Percentiles rank a stretch among this genome's conserved stretches.
Conservation (phyloP, 1,140 invertebrate genomes). For the Macrostomum lignano region DNA sequence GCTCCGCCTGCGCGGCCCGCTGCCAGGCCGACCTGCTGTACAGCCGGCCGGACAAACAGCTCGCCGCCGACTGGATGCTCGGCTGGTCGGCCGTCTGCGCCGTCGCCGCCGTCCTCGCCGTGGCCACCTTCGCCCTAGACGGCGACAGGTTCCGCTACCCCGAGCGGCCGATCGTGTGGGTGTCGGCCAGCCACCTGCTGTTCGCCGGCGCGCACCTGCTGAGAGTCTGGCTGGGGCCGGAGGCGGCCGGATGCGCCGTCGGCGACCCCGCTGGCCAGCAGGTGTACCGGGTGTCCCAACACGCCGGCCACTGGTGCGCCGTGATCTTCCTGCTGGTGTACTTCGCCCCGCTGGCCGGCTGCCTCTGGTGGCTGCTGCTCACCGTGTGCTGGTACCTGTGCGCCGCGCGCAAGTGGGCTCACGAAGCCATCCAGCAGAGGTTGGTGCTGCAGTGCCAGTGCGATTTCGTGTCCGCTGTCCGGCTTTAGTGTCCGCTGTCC, state of each 20-base stretch:
- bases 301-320: constrained; percentile 53
- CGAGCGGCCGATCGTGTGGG: constrained; percentile 78
- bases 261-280: too few species aligned
- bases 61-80: constrained; percentile 27
- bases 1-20: constrained; percentile 8
- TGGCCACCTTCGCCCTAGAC: constrained; percentile 30
- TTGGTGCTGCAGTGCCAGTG: too few species aligned
- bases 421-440: constrained; percentile 74
- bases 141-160: constrained; percentile 71
- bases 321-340: constrained; percentile 87
- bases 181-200: constrained; percentile 78
- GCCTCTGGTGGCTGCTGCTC: constrained; percentile 91
- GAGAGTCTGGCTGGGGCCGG: constrained; percentile 39
- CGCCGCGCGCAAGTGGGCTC: constrained; percentile 91
- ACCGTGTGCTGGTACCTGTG: constrained; percentile 91
- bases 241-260: constrained; percentile 33
- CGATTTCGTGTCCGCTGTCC: too few species aligned
- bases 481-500: too few species aligned
- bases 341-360: constrained; percentile 85
- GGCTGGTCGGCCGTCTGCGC: constrained; percentile 24
- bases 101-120: constrained; percentile 20
- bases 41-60: constrained; percentile 27
- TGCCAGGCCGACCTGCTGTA: constrained; percentile 17
- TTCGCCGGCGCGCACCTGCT: constrained; percentile 68
- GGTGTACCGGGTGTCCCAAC: too few species aligned